These are phyloP conservation scores for Pipra filicauda DNA, from an alignment of 2,113 vertebrate species.

Conservation along the genomic window DNA sequence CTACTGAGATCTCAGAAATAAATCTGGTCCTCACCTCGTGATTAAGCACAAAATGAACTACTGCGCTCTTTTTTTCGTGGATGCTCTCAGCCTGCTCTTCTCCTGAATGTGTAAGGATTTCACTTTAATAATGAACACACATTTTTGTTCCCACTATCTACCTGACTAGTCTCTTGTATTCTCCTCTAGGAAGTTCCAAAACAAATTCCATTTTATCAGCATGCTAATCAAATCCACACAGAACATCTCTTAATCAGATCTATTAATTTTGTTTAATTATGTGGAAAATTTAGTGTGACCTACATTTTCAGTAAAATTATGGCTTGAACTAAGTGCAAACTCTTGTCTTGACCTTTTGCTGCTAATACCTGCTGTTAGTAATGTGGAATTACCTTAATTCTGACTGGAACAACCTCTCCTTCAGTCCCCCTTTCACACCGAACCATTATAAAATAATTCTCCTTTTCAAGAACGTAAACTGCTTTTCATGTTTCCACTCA, in stretches of 20 bases:
- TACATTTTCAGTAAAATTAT: neutral
- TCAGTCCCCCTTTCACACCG: neutral
- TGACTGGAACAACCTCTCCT: neutral
- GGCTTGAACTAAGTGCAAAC: neutral
- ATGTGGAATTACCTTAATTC: neutral
- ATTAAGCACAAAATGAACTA: slow-evolving; percentile 75
- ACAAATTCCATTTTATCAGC: neutral
- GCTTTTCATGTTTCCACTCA: neutral
- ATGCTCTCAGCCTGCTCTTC: slow-evolving; percentile 72
- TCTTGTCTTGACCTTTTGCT: neutral
- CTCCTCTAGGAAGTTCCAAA: neutral
- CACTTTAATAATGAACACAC: slow-evolving; percentile 75
- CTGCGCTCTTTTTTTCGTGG: slow-evolving; percentile 77
- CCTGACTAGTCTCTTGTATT: neutral
- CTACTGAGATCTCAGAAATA: neutral
- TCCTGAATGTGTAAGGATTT: slow-evolving; percentile 69
- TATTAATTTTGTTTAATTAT: neutral
- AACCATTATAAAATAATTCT: neutral
- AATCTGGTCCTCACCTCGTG: slow-evolving; percentile 69
- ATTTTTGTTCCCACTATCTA: neutral
- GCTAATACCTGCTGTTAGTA: neutral
- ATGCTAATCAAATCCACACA: neutral
- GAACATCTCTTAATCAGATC: neutral
- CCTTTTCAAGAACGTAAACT: neutral
- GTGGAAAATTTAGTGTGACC: neutral